A percentile compares a stretch with the other conserved stretches of the same genome.
Evolutionary conservation across 2,113 vertebrate genomes (phyloP).

Genomic region (Terrapene triunguis): DNA sequence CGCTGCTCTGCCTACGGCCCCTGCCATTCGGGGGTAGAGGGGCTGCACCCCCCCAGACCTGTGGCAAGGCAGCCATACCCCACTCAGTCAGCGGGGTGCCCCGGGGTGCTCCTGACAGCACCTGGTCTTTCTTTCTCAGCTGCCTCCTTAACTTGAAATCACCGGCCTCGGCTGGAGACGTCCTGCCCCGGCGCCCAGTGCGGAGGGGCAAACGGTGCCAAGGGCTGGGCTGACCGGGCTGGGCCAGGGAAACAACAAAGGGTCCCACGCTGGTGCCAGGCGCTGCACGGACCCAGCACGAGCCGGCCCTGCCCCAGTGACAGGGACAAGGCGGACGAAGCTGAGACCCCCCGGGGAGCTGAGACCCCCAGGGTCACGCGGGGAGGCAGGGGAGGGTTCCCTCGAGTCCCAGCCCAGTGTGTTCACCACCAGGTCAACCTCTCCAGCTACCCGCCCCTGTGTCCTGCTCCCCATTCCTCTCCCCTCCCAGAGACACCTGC

Average conservation of each 20-base stretch:
- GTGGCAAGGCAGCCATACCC: background rate
- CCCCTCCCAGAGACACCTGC: rapidly evolving
- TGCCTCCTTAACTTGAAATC: background rate
- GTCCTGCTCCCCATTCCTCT: background rate
- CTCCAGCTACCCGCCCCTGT: background rate
- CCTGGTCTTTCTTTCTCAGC: background rate
- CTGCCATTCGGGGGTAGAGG: too few relatives aligned
- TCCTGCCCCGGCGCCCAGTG: background rate
- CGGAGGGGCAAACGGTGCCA: background rate
- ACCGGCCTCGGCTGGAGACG: background rate
- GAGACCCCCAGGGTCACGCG: background rate
- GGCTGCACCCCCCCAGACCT: background rate
- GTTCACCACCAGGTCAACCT: background rate
- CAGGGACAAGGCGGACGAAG: background rate
- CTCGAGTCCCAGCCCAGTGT: background rate
- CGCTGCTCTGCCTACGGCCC: background rate
- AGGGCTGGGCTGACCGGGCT: background rate
- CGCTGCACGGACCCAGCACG: background rate
- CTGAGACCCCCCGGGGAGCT: background rate
- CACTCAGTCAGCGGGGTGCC: background rate
- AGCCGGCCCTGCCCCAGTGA: background rate
- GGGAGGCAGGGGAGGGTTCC: background rate
- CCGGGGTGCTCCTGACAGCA: background rate
- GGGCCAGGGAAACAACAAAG: background rate
- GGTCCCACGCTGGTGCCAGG: background rate